Evolutionary conservation across 2,113 vertebrate genomes (phyloP), one percentile per base, ranked within the genome.

Genomic region (Myotis brandtii): DNA sequence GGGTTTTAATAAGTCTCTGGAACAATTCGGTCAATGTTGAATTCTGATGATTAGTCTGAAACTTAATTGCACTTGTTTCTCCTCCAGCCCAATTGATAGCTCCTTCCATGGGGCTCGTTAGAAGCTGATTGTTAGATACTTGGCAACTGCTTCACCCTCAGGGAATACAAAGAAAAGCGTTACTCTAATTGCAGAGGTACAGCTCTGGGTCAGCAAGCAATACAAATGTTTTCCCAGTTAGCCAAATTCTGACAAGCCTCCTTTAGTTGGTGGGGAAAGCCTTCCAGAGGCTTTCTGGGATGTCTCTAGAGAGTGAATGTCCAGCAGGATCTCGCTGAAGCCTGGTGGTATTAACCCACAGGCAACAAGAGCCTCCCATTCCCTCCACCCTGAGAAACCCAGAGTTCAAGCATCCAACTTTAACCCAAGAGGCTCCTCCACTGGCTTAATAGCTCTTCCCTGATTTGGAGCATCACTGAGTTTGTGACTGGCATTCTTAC

Each of bases 61-160:
- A 95, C 93, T 93, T 97, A 91, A 70, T 23, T 93, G 20, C 73
- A 77, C 84, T 93, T 96, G 92, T 89, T 98, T 94, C 96, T 91
- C 56, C 34, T 86, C 59, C 96, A 94, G 77, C 70, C 94, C 82
- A 67, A 95, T 96, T 86, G 80, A 95, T 95, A 92, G 25, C 69
- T 89, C 13, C 97, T 97, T 67, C 64, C 50, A 20, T 3, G 4
- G 93, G 89, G 83, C 95, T 91, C 91, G 90, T 97, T 97, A 97
- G 70, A 94, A 97, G 88, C 89, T 92, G 81, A 73, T 30, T 82
- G 54, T 16, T 88, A 89, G 94, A 85, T 80, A 97, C 34, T 91
- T 1, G 93, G 85, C 76, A 64, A 93, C 77, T 75, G 67, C 27
- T 76, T 34, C 89, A 86, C 96, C 92, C 93, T 92, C n/a, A 59